These are phyloP conservation scores for Pandemis heparana DNA, from an alignment of 2,888 invertebrate genomes.

Conservation along the genomic window DNA sequence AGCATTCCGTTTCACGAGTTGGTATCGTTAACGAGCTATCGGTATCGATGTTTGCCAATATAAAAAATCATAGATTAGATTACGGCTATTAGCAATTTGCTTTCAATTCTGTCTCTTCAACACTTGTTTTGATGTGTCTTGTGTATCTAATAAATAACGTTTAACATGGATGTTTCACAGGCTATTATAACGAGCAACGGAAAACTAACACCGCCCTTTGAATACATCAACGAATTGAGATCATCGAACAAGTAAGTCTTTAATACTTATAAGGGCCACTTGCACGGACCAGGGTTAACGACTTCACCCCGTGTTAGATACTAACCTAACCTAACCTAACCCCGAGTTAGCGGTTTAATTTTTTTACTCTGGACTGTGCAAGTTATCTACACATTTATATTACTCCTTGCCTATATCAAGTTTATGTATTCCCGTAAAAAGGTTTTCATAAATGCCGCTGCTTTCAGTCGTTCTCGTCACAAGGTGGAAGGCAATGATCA, in stretches of 20 bases:
- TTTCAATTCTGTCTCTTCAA: background rate
- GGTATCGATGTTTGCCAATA: background rate
- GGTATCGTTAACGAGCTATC: background rate
- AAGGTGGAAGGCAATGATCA: slow-evolving; percentile 89
- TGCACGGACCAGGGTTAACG: too few species aligned
- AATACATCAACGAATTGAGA: slow-evolving; percentile 97
- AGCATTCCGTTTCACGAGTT: too few species aligned
- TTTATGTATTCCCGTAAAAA: background rate
- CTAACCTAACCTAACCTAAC: too few species aligned
- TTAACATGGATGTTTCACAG: slow-evolving; percentile 72
- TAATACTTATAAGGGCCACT: too few species aligned
- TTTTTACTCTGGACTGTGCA: too few species aligned
- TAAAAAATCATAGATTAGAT: background rate
- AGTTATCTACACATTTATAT: too few species aligned
- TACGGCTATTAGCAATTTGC: background rate
- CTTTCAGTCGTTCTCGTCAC: slow-evolving; percentile 88
- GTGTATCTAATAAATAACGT: background rate
- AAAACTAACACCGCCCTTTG: slow-evolving; percentile 94
- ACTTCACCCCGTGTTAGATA: too few species aligned
- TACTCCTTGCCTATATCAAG: too few species aligned
- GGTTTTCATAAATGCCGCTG: background rate
- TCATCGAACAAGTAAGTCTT: slow-evolving; percentile 85
- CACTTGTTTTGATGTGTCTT: background rate
- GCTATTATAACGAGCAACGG: slow-evolving; percentile 99
- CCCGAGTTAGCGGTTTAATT: too few species aligned